Evolutionary conservation across 2,113 vertebrate genomes (phyloP).

Genomic region (Eonycteris spelaea): DNA sequence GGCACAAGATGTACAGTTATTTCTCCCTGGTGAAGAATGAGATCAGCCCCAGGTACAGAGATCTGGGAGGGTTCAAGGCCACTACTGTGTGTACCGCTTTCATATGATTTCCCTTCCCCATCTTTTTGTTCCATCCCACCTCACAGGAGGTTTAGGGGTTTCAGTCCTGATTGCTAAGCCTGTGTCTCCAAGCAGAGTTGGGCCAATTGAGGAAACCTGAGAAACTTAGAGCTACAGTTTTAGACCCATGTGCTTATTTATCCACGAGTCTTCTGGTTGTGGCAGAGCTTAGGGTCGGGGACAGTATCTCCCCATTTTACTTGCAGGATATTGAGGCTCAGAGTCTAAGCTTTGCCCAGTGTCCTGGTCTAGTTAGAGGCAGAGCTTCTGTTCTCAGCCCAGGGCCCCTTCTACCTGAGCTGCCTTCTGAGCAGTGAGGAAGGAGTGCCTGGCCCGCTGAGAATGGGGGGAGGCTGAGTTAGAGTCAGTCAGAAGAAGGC

Average conservation of each 20-base stretch:
- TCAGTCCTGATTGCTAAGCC: background rate
- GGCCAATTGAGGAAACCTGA: background rate
- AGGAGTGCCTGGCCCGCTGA: background rate
- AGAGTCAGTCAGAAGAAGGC: background rate
- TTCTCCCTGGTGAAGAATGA: constrained; percentile 93
- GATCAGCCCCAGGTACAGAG: constrained; percentile 90
- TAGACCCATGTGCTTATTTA: background rate
- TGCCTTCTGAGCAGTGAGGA: background rate
- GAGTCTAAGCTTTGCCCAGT: background rate
- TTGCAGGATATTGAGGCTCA: background rate
- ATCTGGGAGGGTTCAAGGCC: constrained; percentile 39
- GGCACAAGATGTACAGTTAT: constrained; percentile 94
- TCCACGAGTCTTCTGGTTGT: background rate
- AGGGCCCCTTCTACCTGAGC: background rate
- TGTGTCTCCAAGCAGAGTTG: background rate
- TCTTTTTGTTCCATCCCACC: background rate
- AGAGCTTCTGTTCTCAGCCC: background rate
- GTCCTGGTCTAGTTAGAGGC: background rate
- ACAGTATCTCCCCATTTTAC: background rate
- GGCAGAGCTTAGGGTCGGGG: background rate
- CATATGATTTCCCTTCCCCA: fast-evolving
- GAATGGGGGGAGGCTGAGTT: background rate
- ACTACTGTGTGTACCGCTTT: background rate
- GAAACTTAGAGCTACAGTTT: background rate
- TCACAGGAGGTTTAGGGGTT: background rate